These are phyloP conservation scores for Coelopa pilipes DNA, from an alignment of 2,888 invertebrate species.

Conservation along the genomic window DNA sequence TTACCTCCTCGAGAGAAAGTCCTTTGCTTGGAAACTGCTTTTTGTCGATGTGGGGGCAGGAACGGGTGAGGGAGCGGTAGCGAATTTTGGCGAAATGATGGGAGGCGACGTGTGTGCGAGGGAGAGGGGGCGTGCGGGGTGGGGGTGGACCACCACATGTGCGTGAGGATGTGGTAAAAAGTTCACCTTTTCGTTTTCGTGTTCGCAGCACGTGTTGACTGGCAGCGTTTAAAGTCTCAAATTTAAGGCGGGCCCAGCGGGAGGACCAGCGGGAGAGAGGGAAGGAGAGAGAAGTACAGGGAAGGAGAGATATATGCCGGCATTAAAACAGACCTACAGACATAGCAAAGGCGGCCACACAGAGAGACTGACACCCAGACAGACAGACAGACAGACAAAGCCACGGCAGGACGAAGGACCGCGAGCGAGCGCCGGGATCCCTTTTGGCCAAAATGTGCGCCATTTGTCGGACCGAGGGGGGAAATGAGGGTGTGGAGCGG, in stretches of 20 bases:
- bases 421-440: neutral
- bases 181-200: constrained; percentile 26
- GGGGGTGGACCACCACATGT: neutral
- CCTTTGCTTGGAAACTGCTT: no score
- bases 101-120: neutral
- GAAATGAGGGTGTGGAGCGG: neutral
- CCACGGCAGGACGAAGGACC: no score
- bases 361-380: no score
- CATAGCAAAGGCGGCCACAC: no score
- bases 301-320: no score
- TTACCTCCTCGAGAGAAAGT: no score
- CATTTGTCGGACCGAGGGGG: neutral
- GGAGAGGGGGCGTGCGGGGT: neutral
- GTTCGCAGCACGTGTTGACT: neutral
- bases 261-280: no score
- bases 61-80: no score
- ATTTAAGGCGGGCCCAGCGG: constrained; percentile 6
- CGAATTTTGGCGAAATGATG: neutral
- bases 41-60: no score
- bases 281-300: no score
- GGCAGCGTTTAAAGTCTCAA: neutral
- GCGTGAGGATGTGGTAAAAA: constrained; percentile 2
- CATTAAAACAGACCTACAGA: no score
- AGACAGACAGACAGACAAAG: no score
- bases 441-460: constrained; percentile 24